Evolutionary conservation across 2,888 invertebrate genomes (phyloP).

Genomic region (Ornithoptera priamus): DNA sequence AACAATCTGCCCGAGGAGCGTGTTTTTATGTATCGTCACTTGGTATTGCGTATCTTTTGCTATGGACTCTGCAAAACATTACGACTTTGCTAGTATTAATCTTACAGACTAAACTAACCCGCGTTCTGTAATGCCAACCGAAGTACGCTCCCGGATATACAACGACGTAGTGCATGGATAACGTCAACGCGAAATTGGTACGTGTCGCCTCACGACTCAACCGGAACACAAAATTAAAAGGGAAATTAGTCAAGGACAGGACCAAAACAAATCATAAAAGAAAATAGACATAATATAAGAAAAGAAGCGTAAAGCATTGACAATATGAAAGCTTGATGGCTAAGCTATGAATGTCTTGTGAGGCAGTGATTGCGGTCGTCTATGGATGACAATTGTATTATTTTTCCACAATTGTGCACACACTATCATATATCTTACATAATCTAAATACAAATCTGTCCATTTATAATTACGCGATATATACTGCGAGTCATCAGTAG

Average conservation of each 20-base stretch:
- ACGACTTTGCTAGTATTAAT: conserved; percentile 35
- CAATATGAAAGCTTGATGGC: conserved; percentile 68
- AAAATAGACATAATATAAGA: conserved; percentile 60
- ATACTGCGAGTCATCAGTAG: neutral
- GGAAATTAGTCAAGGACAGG: conserved; percentile 60
- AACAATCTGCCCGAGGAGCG: conserved; percentile 40
- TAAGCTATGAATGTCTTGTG: conserved; percentile 79
- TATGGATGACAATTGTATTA: conserved; percentile 47
- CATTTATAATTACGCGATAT: neutral
- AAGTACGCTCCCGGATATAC: conserved; percentile 8
- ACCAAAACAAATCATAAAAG: conserved; percentile 54
- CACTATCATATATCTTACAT: conserved; percentile 17
- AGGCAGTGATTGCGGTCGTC: conserved; percentile 77
- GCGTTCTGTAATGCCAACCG: conserved; percentile 24
- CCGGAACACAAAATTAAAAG: conserved; percentile 43
- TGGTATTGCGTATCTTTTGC: conserved; percentile 37
- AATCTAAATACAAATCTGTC: conserved; percentile 5
- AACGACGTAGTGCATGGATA: conserved; percentile 4
- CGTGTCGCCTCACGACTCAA: conserved; percentile 48
- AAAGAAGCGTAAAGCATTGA: conserved; percentile 76
- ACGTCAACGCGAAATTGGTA: conserved; percentile 8
- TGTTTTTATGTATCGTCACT: conserved; percentile 36
- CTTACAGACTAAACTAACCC: conserved; percentile 34
- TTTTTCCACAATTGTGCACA: conserved; percentile 26
- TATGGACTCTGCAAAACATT: conserved; percentile 43